These are phyloP conservation scores for Acrocephalus arundinaceus DNA, from an alignment of 2,113 vertebrate genomes.

Conservation along the genomic window DNA sequence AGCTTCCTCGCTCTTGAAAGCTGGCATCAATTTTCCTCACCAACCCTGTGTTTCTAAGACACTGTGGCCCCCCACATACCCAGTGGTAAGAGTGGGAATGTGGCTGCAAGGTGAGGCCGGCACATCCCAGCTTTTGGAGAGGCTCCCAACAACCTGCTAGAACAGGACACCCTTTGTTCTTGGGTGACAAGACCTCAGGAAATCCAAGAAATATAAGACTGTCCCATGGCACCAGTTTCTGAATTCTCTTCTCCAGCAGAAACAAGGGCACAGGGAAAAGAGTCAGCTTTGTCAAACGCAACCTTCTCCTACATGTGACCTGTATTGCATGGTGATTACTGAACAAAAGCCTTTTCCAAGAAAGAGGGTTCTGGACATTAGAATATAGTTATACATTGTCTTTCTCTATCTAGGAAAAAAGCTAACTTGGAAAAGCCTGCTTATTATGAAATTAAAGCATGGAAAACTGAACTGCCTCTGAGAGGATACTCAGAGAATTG, in stretches of 20 bases:
- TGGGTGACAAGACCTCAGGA: neutral
- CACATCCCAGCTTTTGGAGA: neutral
- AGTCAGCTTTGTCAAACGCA: neutral
- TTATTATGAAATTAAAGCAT: neutral
- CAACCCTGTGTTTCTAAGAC: neutral
- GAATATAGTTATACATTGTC: neutral
- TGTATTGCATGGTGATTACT: neutral
- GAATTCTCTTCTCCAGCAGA: neutral
- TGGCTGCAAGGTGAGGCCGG: neutral
- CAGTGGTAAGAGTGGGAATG: neutral
- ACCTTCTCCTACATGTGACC: neutral
- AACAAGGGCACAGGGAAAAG: neutral
- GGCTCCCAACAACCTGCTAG: neutral
- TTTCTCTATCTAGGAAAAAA: neutral
- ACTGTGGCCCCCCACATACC: neutral
- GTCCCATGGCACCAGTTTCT: neutral
- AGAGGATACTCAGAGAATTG: neutral
- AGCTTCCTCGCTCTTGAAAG: slow-evolving; percentile 40
- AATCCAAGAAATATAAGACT: neutral
- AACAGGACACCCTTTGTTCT: neutral
- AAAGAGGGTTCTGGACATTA: neutral
- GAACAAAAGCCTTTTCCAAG: neutral
- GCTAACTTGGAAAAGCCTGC: neutral
- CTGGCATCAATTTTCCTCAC: slow-evolving; percentile 60
- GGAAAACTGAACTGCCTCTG: neutral